Evolutionary conservation across 2,797 vertebrate genomes (phyloP).

Genomic region (Myotis myotis): DNA sequence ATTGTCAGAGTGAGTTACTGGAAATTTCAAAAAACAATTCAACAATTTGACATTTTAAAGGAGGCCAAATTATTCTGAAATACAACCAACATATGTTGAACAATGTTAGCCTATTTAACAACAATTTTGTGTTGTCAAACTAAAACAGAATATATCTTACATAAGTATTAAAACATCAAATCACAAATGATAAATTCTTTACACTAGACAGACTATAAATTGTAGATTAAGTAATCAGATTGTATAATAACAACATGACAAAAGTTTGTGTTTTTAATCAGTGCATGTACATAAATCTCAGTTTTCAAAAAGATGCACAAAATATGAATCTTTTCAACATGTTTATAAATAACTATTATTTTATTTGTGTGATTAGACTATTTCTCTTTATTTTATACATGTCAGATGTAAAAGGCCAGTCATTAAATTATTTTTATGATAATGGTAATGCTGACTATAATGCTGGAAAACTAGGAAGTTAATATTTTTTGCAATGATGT

Average conservation of each 20-base stretch:
- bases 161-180: constrained; percentile 32
- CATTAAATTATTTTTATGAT: neutral
- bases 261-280: neutral
- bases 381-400: neutral
- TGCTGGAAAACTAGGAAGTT: neutral
- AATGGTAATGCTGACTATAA: neutral
- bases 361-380: neutral
- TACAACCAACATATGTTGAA: constrained; percentile 63
- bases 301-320: neutral
- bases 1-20: constrained; percentile 55
- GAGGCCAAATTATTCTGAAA: constrained; percentile 49
- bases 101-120: constrained; percentile 51
- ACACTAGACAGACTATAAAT: neutral
- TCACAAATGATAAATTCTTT: constrained; percentile 24
- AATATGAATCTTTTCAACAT: neutral
- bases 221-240: neutral
- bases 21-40: constrained; percentile 39
- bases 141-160: constrained; percentile 23
- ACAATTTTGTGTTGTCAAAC: constrained; percentile 26
- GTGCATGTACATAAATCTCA: neutral
- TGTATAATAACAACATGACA: neutral
- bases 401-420: neutral
- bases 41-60: constrained; percentile 63
- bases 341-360: neutral
- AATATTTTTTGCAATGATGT: neutral